Base-by-base conservation (phyloP, 2,113 vertebrate species). In the Nycticebus coucang region DNA sequence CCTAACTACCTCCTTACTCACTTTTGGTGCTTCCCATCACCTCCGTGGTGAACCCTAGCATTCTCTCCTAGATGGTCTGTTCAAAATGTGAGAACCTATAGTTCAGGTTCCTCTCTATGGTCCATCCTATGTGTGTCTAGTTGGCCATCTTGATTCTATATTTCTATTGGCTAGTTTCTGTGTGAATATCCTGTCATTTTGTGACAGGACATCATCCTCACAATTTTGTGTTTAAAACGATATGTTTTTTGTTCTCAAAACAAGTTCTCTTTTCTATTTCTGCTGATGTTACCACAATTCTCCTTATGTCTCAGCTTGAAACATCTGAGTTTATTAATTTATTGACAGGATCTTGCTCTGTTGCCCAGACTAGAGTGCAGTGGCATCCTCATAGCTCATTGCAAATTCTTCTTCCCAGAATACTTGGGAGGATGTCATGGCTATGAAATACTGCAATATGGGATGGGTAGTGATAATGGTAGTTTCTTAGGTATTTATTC, bases 191-290 rank as follows among this genome's bases (percentile, higher is more conserved):
- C 35, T 88, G 66, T 62, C 33, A 75, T 50, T 50, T 50, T 50
- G 45, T 50, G 45, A 50, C 45, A 50, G 45, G 45, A 50, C 45
- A 50, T 50, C 28, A 86, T 10, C 69, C 88, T 92, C 79, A 75
- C 86, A 89, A 82, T 89, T 80, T 18, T n/a, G 30, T 45, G 17
- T 85, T 50, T 72, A 26, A 81, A 71, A 59, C 45, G 41, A 92
- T 92, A 92, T 24, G 17, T 41, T 37, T 64, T 89, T 95, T 93
- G 2, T 68, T 89, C 75, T 95, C 59, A 87, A 90, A 85, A 88
- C 10, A 22, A 72, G 30, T 90, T 90, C 18, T 83, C 41, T 79
- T 95, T 93, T 89, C 71, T 88, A 11, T 94, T 71, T 94, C 71
- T 88, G 62, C 50, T 83, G 33, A 24, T 91, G 64, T 21, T 59